These are phyloP conservation scores for Regulus satrapa DNA, from an alignment of 2,113 vertebrate genomes.

Conservation along the genomic window DNA sequence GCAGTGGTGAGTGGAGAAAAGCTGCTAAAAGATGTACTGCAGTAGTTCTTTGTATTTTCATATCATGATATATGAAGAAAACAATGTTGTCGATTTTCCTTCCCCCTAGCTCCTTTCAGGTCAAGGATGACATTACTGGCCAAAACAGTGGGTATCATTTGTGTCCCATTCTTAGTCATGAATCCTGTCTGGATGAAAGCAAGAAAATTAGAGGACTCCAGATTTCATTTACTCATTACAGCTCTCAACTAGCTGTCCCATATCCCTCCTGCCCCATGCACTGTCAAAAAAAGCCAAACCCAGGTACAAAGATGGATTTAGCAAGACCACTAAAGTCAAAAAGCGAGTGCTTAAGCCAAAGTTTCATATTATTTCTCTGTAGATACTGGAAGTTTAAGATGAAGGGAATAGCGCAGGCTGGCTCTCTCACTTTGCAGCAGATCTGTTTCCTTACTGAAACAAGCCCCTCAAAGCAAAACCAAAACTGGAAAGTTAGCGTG, in stretches of 20 bases:
- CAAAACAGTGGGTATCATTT: background rate
- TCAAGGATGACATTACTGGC: background rate
- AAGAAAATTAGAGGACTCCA: background rate
- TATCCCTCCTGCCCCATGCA: background rate
- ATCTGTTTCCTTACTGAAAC: background rate
- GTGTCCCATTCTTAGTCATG: background rate
- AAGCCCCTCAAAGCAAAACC: background rate
- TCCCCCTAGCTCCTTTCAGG: background rate
- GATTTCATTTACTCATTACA: background rate
- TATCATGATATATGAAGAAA: background rate
- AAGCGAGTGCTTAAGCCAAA: background rate
- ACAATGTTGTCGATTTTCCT: background rate
- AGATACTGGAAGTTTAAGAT: background rate
- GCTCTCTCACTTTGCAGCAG: background rate
- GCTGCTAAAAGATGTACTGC: background rate
- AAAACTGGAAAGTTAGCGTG: background rate
- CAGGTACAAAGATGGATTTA: background rate
- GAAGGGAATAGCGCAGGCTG: background rate
- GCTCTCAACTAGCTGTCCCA: background rate
- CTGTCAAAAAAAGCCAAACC: background rate
- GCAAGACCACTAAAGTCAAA: background rate
- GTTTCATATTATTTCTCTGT: background rate
- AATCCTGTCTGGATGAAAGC: background rate
- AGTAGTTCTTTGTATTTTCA: background rate
- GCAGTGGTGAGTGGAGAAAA: background rate